Evolutionary conservation across 2,888 invertebrate genomes (phyloP), one percentile per base, ranked within the genome.

Genomic region (Anodontia alba): DNA sequence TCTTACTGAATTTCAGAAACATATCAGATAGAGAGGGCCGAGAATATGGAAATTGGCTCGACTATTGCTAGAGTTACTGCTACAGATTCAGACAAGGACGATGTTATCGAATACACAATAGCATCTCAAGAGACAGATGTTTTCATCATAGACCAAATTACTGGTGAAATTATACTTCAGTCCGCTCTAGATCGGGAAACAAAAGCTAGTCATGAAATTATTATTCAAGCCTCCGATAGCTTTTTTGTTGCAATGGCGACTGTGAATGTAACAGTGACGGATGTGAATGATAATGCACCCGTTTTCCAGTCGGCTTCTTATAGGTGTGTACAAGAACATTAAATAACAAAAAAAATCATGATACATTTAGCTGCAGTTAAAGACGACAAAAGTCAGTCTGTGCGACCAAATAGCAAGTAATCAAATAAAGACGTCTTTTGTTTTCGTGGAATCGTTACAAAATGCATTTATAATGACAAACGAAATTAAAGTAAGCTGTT

Each of bases 221-320:
- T 83, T 17, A 88, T 91, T 8, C 57, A 70, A n/a, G 92, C 90
- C 10, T 80, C 76, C 10, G 92, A 92, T 76, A 88, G 83, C 5
- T 73, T 80, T 12, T 83, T 73, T 17, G 38, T 80, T n/a, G 84
- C 75, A 5, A 88, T 89, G 1, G 88, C 91, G 8, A 89, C 87
- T 3, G 88, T 93, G 17, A 78, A 57, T 8, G 31, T 93, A 10
- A 88, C 89, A 0, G 89, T 93, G 8, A 84, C 84, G 1, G 93
- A 93, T 73, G 89, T 87, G 26, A 93, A 93, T 80, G 93, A 93
- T 43, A 81, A 86, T 57, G 54, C 78, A 17, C 84, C 87, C 26
- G 51, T 79, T 23, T 82, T 83, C 49, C 77, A 69, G 26, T 80
- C 87, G 26, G 73, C 42, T 10, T 68, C 85, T 42, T 87, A 87